Percentiles rank a stretch among this genome's conserved stretches.
Evolutionary conservation across 2,797 vertebrate species (phyloP).

Genomic region (Cetoscarus ocellatus): DNA sequence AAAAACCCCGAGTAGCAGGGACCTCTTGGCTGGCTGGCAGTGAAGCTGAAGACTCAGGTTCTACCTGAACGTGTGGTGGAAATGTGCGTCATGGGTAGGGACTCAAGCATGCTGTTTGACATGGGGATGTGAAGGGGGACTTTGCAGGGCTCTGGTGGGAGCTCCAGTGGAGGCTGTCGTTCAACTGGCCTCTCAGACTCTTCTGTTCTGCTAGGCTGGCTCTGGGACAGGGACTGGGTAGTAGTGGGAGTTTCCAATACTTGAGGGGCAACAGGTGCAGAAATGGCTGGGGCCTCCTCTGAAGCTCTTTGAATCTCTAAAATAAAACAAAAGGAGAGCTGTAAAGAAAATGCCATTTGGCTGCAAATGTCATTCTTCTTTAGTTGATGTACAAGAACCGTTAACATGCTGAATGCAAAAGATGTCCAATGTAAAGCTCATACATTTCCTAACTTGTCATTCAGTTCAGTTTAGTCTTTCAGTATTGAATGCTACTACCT

Average conservation of each 20-base stretch:
- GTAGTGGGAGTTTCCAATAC: constrained; percentile 74
- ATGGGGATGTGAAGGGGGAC: constrained; percentile 70
- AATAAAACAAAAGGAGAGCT: background rate
- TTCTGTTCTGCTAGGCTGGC: constrained; percentile 68
- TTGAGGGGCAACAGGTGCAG: constrained; percentile 52
- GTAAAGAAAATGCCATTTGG: background rate
- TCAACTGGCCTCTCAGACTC: constrained; percentile 71
- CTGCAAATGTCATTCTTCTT: background rate
- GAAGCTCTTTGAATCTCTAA: constrained; percentile 69
- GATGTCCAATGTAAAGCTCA: background rate
- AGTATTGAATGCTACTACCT: too few relatives aligned
- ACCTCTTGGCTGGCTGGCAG: background rate
- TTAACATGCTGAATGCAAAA: background rate
- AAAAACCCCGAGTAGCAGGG: background rate
- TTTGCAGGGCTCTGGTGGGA: constrained; percentile 75
- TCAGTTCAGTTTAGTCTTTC: too few relatives aligned
- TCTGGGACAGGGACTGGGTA: constrained; percentile 71
- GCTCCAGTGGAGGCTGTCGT: constrained; percentile 64
- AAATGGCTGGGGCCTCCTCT: constrained; percentile 81
- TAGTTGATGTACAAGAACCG: background rate
- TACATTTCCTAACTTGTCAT: too few relatives aligned
- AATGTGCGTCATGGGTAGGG: constrained; percentile 71
- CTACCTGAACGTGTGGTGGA: constrained; percentile 75
- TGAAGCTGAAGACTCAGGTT: background rate
- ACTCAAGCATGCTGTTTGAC: constrained; percentile 78